Evolutionary conservation across 2,888 invertebrate genomes (phyloP).

Genomic region (Ectemnius continuus): DNA sequence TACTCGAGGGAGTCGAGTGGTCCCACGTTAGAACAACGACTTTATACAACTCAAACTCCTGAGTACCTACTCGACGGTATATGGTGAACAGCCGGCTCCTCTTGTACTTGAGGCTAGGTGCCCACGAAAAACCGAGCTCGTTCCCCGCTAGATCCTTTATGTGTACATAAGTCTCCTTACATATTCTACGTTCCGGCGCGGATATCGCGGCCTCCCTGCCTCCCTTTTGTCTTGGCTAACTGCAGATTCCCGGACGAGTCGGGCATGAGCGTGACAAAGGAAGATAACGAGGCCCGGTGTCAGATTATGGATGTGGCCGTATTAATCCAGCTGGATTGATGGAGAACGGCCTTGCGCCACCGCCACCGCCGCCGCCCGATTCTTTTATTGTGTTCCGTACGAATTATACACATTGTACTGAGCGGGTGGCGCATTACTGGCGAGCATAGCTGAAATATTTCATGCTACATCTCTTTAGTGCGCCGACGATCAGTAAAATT

Average conservation of each 20-base stretch:
- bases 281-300: slow-evolving; percentile 5
- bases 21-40: slow-evolving; percentile 58
- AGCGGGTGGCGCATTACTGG: slow-evolving; percentile 20
- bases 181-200: not conserved
- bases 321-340: slow-evolving; percentile 1
- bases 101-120: slow-evolving; percentile 37
- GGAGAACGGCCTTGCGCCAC: not conserved
- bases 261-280: slow-evolving; percentile 5
- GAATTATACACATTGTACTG: not conserved
- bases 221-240: not conserved
- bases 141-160: slow-evolving; percentile 15
- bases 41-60: slow-evolving; percentile 58
- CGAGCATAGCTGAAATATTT: slow-evolving; percentile 44
- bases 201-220: not conserved
- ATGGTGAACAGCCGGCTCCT: slow-evolving; percentile 38
- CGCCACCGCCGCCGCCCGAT: not conserved
- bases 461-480: slow-evolving; percentile 51
- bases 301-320: slow-evolving; percentile 4
- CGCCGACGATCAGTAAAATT: slow-evolving; percentile 56
- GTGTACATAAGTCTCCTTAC: slow-evolving; percentile 1
- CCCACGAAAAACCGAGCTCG: slow-evolving; percentile 33
- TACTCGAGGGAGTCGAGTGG: slow-evolving; percentile 59
- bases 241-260: not conserved
- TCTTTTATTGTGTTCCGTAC: slow-evolving; percentile 4
- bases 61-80: slow-evolving; percentile 43